Base-by-base conservation (phyloP, 2,888 invertebrate genomes). In the Lymantria monacha region DNA sequence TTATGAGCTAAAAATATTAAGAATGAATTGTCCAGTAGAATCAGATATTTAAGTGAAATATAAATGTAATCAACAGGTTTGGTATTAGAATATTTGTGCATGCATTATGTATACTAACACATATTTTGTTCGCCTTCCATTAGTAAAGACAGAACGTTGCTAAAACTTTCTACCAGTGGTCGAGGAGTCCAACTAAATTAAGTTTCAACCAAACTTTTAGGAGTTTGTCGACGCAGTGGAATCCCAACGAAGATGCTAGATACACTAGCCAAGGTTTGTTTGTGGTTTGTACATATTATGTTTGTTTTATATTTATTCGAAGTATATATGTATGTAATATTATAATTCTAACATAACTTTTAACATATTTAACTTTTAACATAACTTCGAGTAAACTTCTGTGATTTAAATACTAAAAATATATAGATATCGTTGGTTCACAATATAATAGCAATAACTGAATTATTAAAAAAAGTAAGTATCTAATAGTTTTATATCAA, bases 181-280 rank as follows among this genome's bases (percentile, higher is more conserved):
- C 70, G 70, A 69, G 63, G 63, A 70, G 73, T 72, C 69, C 66
- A 65, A 72, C 71, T 76, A 76, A 77, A 79, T 80, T 79, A 79
- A 79, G 79, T 80, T 80, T 71, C 65, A 68, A 71, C 65, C 55
- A 62, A 75, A 73, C 66, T 74, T 72, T 67, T 70, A 57, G 64
- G 59, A 69, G 70, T 68, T 72, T 69, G 66, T 68, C 67, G 67
- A 69, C 65, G 61, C 63, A 61, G 60, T 63, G 63, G 70, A 72
- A 74, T 72, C 59, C 59, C 59, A 64, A 72, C 65, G 63, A 72
- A 72, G 66, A 73, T 63, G 62, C 70, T 74, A 67, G 64, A 62
- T 63, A 59, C 58, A 53, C 57, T 61, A 51, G 49, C 57, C 45
- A 62, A 61, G 60, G 66, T 67, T 61, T 63, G 67, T 67, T 61